phyloP scores from a whole-genome alignment of 2,888 invertebrate genomes.

The Trissoscelio sp. region DNA sequence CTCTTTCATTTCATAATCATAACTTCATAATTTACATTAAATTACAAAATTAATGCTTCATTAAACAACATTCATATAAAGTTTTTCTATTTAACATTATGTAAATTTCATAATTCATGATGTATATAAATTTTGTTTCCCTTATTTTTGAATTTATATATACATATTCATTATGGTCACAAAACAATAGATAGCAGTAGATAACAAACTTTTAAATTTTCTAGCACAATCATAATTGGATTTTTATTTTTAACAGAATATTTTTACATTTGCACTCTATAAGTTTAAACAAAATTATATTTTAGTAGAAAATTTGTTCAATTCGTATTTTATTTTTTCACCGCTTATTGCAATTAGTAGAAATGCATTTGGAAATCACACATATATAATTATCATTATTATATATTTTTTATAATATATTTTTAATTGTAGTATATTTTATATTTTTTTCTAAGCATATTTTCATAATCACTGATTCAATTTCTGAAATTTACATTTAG shows the following conservation, averaged over 20 bases:
- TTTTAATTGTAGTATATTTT: slow-evolving; percentile 3
- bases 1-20: slow-evolving; percentile 2
- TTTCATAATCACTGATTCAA: slow-evolving; percentile 50
- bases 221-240: too few species aligned
- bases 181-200: too few species aligned
- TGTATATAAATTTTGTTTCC: neutral
- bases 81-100: neutral
- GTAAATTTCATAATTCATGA: neutral
- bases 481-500: slow-evolving; percentile 75
- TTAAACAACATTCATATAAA: neutral
- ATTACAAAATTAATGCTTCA: neutral
- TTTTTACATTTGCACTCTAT: too few species aligned
- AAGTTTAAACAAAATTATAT: too few species aligned
- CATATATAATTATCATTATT: neutral
- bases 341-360: neutral
- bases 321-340: too few species aligned
- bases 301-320: too few species aligned
- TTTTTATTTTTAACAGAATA: too few species aligned
- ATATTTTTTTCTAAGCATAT: slow-evolving; percentile 24
- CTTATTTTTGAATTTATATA: too few species aligned
- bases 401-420: neutral
- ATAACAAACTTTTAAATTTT: too few species aligned
- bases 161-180: too few species aligned
- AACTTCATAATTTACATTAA: slow-evolving; percentile 3
- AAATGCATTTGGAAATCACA: neutral